A percentile compares a stretch with the other conserved stretches of the same genome.
These are phyloP conservation scores for Bufo bufo DNA, from an alignment of 2,113 vertebrate genomes.

Conservation along the genomic window DNA sequence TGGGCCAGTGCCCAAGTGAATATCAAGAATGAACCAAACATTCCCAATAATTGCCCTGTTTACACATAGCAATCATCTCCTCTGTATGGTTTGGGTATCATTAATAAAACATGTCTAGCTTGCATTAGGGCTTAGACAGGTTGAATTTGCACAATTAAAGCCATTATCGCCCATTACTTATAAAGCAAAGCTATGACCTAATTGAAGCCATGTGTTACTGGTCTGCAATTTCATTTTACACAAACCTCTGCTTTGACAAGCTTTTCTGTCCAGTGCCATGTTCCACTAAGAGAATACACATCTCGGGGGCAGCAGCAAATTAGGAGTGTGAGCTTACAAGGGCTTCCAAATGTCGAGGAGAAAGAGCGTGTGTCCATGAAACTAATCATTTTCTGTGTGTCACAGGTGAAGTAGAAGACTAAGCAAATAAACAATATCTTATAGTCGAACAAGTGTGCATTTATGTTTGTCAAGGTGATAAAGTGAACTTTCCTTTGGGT, in stretches of 20 bases:
- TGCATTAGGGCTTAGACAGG: neutral
- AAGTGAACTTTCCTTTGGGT: constrained; percentile 27
- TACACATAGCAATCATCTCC: no score
- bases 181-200: neutral
- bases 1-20: no score
- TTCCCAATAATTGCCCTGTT: no score
- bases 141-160: neutral
- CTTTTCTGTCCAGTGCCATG: neutral
- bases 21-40: no score
- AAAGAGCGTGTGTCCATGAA: neutral
- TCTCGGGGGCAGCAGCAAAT: neutral
- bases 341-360: neutral
- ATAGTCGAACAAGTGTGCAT: constrained; percentile 30
- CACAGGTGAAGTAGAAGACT: constrained; percentile 46
- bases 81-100: neutral
- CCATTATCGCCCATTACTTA: neutral
- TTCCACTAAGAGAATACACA: neutral
- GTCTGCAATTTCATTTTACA: neutral
- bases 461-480: constrained; percentile 41
- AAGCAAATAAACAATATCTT: constrained; percentile 20
- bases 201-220: constrained; percentile 5
- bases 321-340: constrained; percentile 3
- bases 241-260: constrained; percentile 3
- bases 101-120: neutral
- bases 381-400: constrained; percentile 23